Evolutionary conservation across 1,140 invertebrate species (phyloP).

Genomic region (Ceratoteleas bidentatus): DNA sequence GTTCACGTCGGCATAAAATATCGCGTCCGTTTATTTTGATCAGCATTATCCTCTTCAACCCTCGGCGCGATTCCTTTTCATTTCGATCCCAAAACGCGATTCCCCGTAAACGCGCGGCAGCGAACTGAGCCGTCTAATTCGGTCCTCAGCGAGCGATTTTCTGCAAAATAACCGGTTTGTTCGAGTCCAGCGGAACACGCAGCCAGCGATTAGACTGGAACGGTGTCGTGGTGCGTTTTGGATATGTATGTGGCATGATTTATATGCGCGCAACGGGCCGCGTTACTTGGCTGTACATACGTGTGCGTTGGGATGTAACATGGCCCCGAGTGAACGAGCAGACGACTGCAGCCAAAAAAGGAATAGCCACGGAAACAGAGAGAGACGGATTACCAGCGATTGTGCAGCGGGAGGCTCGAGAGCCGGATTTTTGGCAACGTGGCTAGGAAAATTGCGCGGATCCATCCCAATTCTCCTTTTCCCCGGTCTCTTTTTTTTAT

Average conservation of each 20-base stretch:
- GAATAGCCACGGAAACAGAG: too few species aligned
- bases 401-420: too few species aligned
- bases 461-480: too few species aligned
- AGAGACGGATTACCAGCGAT: too few species aligned
- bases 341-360: too few species aligned
- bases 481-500: too few species aligned
- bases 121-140: conserved; percentile 43
- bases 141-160: conserved; percentile 38
- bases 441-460: too few species aligned
- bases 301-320: conserved; percentile 37
- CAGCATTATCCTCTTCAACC: too few species aligned
- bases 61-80: neutral
- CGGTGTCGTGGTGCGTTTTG: conserved; percentile 43
- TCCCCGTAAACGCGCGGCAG: neutral
- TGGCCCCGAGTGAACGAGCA: too few species aligned
- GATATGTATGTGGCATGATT: conserved; percentile 42
- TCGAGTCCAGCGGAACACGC: conserved; percentile 30
- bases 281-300: conserved; percentile 23
- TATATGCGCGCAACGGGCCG: conserved; percentile 16
- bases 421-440: too few species aligned
- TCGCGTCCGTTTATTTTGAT: too few species aligned
- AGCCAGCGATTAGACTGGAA: conserved; percentile 29
- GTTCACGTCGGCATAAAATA: too few species aligned
- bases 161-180: conserved; percentile 52
- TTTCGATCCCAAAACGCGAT: neutral